phyloP scores from a whole-genome alignment of 2,113 vertebrate genomes.

The Epinephelus moara region DNA sequence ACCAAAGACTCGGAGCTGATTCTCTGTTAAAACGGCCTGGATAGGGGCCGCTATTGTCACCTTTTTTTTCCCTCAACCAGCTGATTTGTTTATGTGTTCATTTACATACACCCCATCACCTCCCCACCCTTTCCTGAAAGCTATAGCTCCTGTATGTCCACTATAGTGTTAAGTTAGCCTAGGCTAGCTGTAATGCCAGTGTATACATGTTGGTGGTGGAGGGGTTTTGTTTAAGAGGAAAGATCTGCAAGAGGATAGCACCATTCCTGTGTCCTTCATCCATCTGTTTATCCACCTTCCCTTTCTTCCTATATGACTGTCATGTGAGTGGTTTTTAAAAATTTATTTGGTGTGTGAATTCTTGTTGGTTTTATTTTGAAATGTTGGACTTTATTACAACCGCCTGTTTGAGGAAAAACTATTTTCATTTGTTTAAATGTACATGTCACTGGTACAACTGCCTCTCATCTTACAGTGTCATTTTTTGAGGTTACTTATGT shows the following conservation, averaged over 20 bases:
- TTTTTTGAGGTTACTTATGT: not conserved
- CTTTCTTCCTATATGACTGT: conserved; percentile 73
- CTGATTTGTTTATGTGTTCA: conserved; percentile 42
- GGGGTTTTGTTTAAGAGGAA: conserved; percentile 17
- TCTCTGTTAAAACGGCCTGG: conserved; percentile 67
- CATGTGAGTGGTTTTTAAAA: conserved; percentile 73
- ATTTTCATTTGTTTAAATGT: no score
- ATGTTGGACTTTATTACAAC: not conserved
- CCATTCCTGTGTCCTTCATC: not conserved
- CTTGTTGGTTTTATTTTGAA: not conserved
- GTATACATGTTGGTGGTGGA: not conserved
- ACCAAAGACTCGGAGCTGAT: conserved; percentile 65
- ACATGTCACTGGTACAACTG: not conserved
- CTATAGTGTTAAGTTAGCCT: not conserved
- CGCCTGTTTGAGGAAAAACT: not conserved
- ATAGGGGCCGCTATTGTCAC: conserved; percentile 58
- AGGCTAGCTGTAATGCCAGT: not conserved
- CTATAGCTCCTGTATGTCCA: conserved; percentile 5
- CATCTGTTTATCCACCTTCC: not conserved
- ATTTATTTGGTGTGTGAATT: not conserved
- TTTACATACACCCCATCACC: conserved; percentile 13
- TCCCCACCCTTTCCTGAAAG: conserved; percentile 8
- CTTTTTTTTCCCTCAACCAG: conserved; percentile 2
- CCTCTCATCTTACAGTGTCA: not conserved
- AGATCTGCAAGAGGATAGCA: not conserved